Evolutionary conservation across 2,888 invertebrate genomes (phyloP), one percentile per base, ranked within the genome.

Genomic region (Cantharis rustica): DNA sequence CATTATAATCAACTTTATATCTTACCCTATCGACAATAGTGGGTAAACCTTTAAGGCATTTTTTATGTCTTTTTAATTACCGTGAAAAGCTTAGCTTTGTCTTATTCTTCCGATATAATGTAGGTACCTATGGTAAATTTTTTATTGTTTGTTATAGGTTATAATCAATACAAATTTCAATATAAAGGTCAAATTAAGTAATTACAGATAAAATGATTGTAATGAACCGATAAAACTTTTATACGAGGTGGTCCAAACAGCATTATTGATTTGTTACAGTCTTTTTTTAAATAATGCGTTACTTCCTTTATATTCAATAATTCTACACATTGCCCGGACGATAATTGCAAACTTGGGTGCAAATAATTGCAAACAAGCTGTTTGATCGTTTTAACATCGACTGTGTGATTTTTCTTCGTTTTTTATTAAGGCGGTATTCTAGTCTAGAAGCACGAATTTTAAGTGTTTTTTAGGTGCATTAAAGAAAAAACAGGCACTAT

Each of bases 1-100:
- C 78, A 78, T 78, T 78, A 78, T 75, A 78, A 78, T 78, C 73
- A 78, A 75, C 68, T 47, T 16, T 66, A 66, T 69, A 71, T 61
- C 73, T 75, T 23, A 68, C 73, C 75, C 75, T 63, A 75, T 75
- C 73, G 71, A 75, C 75, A 78, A 75, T 77, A 71, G 77, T 75
- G 78, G 75, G 75, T 72, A 78, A 17, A 69, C 72, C 78, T 47
- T 23, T 23, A 15, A 47, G 78, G 75, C 73, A 63, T 70, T 62
- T 68, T 69, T 73, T 64, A 73, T 64, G 64, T 69, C 73, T 73
- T 27, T 75, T 72, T 75, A 78, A 78, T 73, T 72, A 73, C 75
- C 75, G 71, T 78, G 78, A 75, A 78, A 72, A 31, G 68, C 10
- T 17, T 68, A 47, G 47, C 47, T 47, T 47, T 47, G 47, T 47